A percentile compares a stretch with the other conserved stretches of the same genome.
Evolutionary conservation across 2,113 vertebrate species (phyloP).

Genomic region (Catharus minimus): DNA sequence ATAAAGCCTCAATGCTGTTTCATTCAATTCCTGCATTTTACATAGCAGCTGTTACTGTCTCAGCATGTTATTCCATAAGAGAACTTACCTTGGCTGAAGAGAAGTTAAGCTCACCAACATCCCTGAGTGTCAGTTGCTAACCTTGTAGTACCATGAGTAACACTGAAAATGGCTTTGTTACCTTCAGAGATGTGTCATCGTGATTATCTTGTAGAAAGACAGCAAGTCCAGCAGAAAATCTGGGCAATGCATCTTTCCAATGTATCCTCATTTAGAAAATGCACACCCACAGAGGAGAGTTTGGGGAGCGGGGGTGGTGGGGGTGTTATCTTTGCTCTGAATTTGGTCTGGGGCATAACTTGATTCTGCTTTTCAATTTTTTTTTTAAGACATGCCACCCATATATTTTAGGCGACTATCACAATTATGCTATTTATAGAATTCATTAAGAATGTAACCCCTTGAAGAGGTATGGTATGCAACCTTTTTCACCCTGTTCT

Average conservation of each 20-base stretch:
- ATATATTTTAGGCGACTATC: background rate
- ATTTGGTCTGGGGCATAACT: background rate
- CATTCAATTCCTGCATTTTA: background rate
- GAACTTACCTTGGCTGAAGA: background rate
- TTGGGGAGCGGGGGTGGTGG: accelerated
- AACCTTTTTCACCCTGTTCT: background rate
- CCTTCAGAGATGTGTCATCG: background rate
- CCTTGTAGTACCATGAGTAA: background rate
- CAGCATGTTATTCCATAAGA: background rate
- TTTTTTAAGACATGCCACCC: background rate
- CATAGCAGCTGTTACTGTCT: background rate
- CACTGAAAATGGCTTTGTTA: background rate
- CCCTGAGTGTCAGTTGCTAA: background rate
- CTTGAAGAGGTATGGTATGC: background rate
- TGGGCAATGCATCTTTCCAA: background rate
- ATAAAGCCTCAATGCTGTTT: background rate
- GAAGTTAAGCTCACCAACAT: background rate
- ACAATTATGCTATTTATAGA: background rate
- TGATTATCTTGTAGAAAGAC: background rate
- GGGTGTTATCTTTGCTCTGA: background rate
- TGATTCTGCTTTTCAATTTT: background rate
- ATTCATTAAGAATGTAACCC: background rate
- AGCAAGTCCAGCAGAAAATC: background rate
- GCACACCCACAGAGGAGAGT: background rate
- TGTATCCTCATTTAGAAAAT: background rate